Evolutionary conservation across 2,113 vertebrate species (phyloP).

Genomic region (Pagrus major): DNA sequence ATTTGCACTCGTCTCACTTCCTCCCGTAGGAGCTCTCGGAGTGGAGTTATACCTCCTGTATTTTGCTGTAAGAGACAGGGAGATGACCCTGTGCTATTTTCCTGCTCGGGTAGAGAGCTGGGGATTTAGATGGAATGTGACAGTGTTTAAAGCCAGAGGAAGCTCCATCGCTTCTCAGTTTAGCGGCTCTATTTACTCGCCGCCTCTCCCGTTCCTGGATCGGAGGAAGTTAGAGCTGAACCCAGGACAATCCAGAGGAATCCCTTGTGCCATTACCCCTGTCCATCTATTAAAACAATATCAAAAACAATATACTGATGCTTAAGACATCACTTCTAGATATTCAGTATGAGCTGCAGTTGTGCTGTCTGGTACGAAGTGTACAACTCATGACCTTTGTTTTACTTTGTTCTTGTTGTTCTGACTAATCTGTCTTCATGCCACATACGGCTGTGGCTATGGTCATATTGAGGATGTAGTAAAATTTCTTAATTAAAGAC

Average conservation of each 20-base stretch:
- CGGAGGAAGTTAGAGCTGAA: constrained; percentile 46
- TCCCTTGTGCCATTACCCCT: constrained; percentile 23
- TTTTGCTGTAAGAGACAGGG: constrained; percentile 57
- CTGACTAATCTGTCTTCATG: constrained; percentile 1
- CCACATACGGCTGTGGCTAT: neutral
- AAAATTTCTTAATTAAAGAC: constrained; percentile 6
- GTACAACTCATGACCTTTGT: constrained; percentile 4
- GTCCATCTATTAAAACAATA: constrained; percentile 55
- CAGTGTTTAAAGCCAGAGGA: constrained; percentile 70
- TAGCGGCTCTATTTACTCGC: constrained; percentile 58
- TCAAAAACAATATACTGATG: constrained; percentile 38
- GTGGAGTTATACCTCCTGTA: constrained; percentile 45
- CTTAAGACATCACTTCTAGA: constrained; percentile 30
- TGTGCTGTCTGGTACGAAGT: neutral
- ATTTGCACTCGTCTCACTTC: constrained; percentile 31
- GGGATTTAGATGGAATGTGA: constrained; percentile 75
- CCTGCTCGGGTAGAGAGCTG: constrained; percentile 52
- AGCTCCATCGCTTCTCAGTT: constrained; percentile 55
- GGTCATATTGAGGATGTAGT: neutral
- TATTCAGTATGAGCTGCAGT: constrained; percentile 20
- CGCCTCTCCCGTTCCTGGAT: constrained; percentile 28
- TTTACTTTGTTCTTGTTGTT: constrained; percentile 25
- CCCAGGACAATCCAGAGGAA: constrained; percentile 38
- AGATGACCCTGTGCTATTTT: constrained; percentile 63
- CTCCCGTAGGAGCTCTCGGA: constrained; percentile 34